Evolutionary conservation across 2,888 invertebrate genomes (phyloP), one percentile per base, ranked within the genome.

Genomic region (Lomographa bimaculata): DNA sequence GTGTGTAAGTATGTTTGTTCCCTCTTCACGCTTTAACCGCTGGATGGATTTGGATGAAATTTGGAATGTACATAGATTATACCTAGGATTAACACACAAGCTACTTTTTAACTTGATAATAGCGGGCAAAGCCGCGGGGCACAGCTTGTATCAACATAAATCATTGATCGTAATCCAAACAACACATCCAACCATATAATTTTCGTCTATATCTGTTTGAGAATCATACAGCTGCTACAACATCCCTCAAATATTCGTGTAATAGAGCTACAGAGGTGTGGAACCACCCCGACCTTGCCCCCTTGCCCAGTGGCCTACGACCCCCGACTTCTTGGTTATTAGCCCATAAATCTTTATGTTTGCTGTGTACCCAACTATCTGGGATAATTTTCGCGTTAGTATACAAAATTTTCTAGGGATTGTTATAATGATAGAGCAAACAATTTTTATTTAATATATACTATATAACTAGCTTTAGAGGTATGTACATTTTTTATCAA

Each of bases 291-390:
- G 59, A 44, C 57, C 45, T 52, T 57, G 60, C 53, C 45, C 60
- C 60, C 53, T 60, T 45, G 54, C 59, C 65, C 71, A 63, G 64
- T 65, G 61, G 67, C 54, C 36, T 30, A 26, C 30, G 14, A 47
- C 47, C 64, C 44, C 52, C 61, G 54, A 57, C 52, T 57, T 54
- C 46, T 59, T 47, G 56, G 60, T 72, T 73, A 73, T 73, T 70
- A 71, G 60, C 39, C 57, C 52, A 67, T 73, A 74, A 73, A 73
- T 73, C 72, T 64, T 57, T 61, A 61, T 71, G 63, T 64, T 63
- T 58, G 50, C 60, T 54, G 57, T 47, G 47, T 24, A 23, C 28
- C 26, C 12, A 11, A 29, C 27, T 43, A 37, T 27, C 27, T 16
- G 36, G 27, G 36, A 43, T 43, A 43, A 43, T 43, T 43, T 24